Evolutionary conservation across 2,113 vertebrate genomes (phyloP), one percentile per base, ranked within the genome.

Genomic region (Gallinago undulata): DNA sequence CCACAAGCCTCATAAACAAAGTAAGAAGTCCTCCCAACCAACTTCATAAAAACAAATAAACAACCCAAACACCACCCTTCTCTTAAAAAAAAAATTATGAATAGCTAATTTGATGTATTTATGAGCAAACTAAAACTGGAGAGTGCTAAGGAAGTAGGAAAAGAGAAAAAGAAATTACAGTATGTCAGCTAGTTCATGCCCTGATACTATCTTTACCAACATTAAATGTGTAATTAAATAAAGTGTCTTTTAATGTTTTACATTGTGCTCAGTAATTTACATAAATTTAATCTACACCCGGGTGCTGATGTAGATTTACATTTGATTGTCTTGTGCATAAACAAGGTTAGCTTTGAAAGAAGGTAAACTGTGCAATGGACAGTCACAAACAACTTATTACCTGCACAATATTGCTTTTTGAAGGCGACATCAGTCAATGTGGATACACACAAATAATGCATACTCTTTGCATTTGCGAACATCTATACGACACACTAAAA

Each of bases 241-340:
- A 97, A 97, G 95, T 93, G 94, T 97, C 90, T 90, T 94, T 97
- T 91, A 94, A 97, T 94, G 92, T 96, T 97, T 97, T 94, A 94
- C 93, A 86, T 96, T 98, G 98, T 98, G 98, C 98, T 98, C 97
- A 91, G 11, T 95, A 96, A 97, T 95, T 95, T 97, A 97, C 97
- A 97, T 86, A 90, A 97, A 95, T 95, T 94, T 90, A 83, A 89
- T 96, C 97, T 95, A 95, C 94, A 96, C 93, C 96, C 12, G 60
- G 96, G 97, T 95, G 92, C 74, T 88, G 97, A 97, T 97, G 97
- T 90, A 98, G 97, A 97, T 84, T 95, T 95, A 90, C 92, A 96
- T 97, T 96, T 98, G 98, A 98, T 98, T 98, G 98, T 98, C 98
- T 98, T 98, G 97, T 98, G 98, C 98, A 98, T 98, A 98, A 98